These are phyloP conservation scores for Camponotus fellah DNA, from an alignment of 2,888 invertebrate species.

Conservation along the genomic window DNA sequence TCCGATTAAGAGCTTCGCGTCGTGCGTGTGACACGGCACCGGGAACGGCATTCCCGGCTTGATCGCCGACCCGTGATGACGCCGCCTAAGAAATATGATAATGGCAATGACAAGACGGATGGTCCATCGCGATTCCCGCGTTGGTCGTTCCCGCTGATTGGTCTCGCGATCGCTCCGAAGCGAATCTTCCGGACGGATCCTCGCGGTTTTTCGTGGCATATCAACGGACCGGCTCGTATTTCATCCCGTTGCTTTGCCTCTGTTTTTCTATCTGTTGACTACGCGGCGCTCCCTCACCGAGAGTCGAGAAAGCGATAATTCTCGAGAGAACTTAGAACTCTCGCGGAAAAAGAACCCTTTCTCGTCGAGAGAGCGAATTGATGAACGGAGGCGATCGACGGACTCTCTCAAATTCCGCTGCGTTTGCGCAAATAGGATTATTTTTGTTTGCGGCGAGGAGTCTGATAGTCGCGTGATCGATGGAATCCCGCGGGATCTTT, in stretches of 20 bases:
- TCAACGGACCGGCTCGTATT: conserved; percentile 69
- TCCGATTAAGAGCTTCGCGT: conserved; percentile 75
- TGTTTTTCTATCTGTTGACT: conserved; percentile 65
- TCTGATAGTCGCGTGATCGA: conserved; percentile 40
- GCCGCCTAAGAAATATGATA: conserved; percentile 80
- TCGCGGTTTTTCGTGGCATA: conserved; percentile 59
- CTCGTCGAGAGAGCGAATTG: conserved; percentile 35
- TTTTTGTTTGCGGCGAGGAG: conserved; percentile 31
- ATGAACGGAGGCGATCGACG: conserved; percentile 49
- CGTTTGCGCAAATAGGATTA: conserved; percentile 55
- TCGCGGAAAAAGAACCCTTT: conserved; percentile 40
- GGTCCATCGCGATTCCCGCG: conserved; percentile 72
- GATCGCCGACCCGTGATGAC: conserved; percentile 63
- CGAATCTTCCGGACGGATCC: conserved; percentile 74
- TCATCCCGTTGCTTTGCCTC: conserved; percentile 65
- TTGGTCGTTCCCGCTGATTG: conserved; percentile 79
- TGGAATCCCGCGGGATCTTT: conserved; percentile 44
- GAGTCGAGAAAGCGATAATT: conserved; percentile 67
- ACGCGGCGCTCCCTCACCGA: conserved; percentile 5
- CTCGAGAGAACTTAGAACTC: conserved; percentile 58
- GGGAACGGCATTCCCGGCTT: conserved; percentile 56
- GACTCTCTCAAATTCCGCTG: conserved; percentile 23
- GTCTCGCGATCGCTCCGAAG: conserved; percentile 67
- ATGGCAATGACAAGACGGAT: conserved; percentile 82
- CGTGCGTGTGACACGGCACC: conserved; percentile 68